A percentile compares a stretch with the other conserved stretches of the same genome.
phyloP scores from a whole-genome alignment of 2,797 vertebrate genomes.

The Melanotaenia nigrans region DNA sequence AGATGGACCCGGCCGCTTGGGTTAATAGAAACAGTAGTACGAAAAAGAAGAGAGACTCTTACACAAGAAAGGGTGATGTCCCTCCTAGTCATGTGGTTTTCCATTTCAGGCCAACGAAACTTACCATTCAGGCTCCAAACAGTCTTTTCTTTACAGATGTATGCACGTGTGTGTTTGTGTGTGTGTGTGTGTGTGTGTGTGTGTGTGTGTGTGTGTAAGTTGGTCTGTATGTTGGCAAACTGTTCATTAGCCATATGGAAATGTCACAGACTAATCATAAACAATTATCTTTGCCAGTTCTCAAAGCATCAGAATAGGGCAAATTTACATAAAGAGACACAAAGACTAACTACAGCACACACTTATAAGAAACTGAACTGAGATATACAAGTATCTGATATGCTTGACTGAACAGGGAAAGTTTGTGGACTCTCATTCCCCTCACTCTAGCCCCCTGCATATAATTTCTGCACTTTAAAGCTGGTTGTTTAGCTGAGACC shows the following conservation, averaged over 20 bases:
- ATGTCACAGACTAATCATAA: conserved; percentile 80
- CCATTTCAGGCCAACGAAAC: conserved; percentile 31
- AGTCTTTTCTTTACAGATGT: conserved; percentile 47
- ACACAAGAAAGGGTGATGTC: conserved; percentile 20
- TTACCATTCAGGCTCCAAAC: conserved; percentile 29
- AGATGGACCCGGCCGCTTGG: conserved; percentile 13
- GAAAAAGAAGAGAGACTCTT: conserved; percentile 24
- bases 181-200: neutral
- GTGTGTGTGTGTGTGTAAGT: conserved; percentile 15
- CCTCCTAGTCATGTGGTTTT: neutral
- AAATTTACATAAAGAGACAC: conserved; percentile 77
- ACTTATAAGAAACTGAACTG: conserved; percentile 34
- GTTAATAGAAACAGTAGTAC: conserved; percentile 18
- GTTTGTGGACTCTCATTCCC: neutral
- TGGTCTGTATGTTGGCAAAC: conserved; percentile 41
- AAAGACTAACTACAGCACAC: conserved; percentile 57
- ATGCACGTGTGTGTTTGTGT: conserved; percentile 5
- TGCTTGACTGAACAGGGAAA: conserved; percentile 4
- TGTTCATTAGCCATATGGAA: conserved; percentile 76
- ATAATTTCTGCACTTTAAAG: conserved; percentile 25
- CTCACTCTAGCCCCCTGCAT: conserved; percentile 19
- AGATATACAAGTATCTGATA: conserved; percentile 33
- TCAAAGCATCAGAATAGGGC: conserved; percentile 67
- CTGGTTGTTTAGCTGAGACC: conserved; percentile 19
- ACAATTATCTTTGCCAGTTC: conserved; percentile 75